Base-by-base conservation (phyloP, 2,797 vertebrate species). In the Labroides dimidiatus region DNA sequence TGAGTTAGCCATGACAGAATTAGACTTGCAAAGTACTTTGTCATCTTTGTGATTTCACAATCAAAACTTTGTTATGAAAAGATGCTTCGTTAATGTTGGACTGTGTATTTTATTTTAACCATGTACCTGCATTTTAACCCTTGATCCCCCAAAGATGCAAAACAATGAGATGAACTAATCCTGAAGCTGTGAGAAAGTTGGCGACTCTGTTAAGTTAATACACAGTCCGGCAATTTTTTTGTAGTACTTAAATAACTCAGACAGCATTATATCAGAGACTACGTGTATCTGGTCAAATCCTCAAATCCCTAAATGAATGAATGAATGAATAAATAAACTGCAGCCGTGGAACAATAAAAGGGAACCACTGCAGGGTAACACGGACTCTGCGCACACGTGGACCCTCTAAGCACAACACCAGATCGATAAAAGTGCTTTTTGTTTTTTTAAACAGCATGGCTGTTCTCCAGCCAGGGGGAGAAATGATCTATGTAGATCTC, bases 401-500 rank as follows among this genome's bases (percentile, higher is more conserved):
- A 80, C 82, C 74, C 66, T 75, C 45, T 69, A 77, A 77, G 63
- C 81, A 59, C 37, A 70, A 59, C 50, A 78, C n/a, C 69, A 74
- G 76, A 88, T 84, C 84, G 86, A 92, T 91, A 79, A 78, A 64
- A 64, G 58, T n/a, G 30, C 23, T 77, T 75, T 74, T 64, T 51
- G 13, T 50, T 66, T 80, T 75, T 71, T 63, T 56, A 78, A 84
- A 77, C 78, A 84, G 82, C 70, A 66, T 68, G 61, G 59, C 65
- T 83, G 81, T 89, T 81, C 87, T 89, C 63, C 56, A 80, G 81
- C 79, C 75, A 77, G 59, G 76, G 53, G 72, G 77, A 85, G 73
- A 90, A 80, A 74, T 86, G 80, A 93, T 93, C 91, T 91, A 91
- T 92, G 87, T 85, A 89, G 85, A 90, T 89, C 85, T 89, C 90